Conservation (phyloP, 2,888 invertebrate species). For the Didymodactylos carnosus region DNA sequence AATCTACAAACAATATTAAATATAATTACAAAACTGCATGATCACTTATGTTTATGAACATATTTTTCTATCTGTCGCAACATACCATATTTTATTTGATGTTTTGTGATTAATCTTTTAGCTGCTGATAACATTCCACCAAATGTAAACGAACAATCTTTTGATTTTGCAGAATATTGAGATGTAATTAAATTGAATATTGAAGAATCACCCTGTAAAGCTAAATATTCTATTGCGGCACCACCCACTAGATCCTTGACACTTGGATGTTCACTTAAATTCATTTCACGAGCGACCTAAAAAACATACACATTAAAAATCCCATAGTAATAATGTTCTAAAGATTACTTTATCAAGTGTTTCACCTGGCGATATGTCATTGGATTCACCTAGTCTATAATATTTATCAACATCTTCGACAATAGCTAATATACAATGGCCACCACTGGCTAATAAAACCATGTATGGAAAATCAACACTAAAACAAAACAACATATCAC, state of each 20-base stretch:
- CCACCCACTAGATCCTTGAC: slow-evolving; percentile 60
- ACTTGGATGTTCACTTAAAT: slow-evolving; percentile 45
- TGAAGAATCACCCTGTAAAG: slow-evolving; percentile 42
- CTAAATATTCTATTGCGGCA: slow-evolving; percentile 60
- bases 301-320: not conserved
- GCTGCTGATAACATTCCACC: slow-evolving; percentile 42
- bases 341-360: not conserved
- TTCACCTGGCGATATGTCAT: slow-evolving; percentile 72
- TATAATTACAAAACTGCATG: not conserved
- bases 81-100: slow-evolving; percentile 23
- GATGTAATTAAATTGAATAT: slow-evolving; percentile 15
- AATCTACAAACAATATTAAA: not conserved
- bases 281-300: not conserved
- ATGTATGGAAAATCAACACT: slow-evolving; percentile 64
- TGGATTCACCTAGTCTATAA: slow-evolving; percentile 52
- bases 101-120: slow-evolving; percentile 19
- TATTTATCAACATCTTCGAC: slow-evolving; percentile 55
- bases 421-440: slow-evolving; percentile 55
- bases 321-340: not conserved
- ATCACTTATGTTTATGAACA: not conserved
- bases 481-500: slow-evolving; percentile 10
- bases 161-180: slow-evolving; percentile 28
- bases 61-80: too few relatives aligned
- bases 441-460: slow-evolving; percentile 72
- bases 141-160: slow-evolving; percentile 75